Conservation (phyloP, 2,888 invertebrate genomes). For the Flabesymbios commensalis region DNA sequence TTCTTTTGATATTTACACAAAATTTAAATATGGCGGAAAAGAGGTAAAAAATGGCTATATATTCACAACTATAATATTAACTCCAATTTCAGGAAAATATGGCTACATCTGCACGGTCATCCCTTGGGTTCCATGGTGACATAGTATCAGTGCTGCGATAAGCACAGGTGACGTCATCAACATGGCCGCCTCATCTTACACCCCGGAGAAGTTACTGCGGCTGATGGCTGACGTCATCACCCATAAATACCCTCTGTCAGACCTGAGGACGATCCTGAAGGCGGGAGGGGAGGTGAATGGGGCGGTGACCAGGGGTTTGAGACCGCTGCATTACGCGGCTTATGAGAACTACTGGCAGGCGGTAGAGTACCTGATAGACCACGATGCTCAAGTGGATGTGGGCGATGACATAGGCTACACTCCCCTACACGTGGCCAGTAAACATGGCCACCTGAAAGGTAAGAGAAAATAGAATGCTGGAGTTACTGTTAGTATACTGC, state of each 20-base stretch:
- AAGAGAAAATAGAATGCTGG: too few relatives aligned
- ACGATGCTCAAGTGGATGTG: slow-evolving; percentile 65
- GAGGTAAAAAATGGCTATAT: too few relatives aligned
- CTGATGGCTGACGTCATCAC: slow-evolving; percentile 90
- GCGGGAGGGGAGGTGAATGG: slow-evolving; percentile 73
- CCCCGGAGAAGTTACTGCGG: slow-evolving; percentile 68
- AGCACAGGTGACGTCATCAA: too few relatives aligned
- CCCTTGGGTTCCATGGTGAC: too few relatives aligned
- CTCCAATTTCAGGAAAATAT: too few relatives aligned
- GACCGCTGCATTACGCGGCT: slow-evolving; percentile 89
- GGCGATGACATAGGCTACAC: slow-evolving; percentile 87
- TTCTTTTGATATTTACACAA: too few relatives aligned
- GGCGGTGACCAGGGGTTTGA: slow-evolving; percentile 82
- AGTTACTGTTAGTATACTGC: too few relatives aligned
- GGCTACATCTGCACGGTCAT: too few relatives aligned
- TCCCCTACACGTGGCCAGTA: slow-evolving; percentile 86
- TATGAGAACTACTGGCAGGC: slow-evolving; percentile 81
- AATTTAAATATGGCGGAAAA: too few relatives aligned
- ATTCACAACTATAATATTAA: too few relatives aligned
- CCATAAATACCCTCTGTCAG: slow-evolving; percentile 82
- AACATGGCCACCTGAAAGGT: slow-evolving; percentile 73
- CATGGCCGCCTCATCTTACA: too few relatives aligned
- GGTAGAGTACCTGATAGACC: slow-evolving; percentile 76
- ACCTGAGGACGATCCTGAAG: slow-evolving; percentile 81
- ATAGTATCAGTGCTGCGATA: too few relatives aligned